Evolutionary conservation across 2,888 invertebrate genomes (phyloP).

Genomic region (Tetragnatha montana): DNA sequence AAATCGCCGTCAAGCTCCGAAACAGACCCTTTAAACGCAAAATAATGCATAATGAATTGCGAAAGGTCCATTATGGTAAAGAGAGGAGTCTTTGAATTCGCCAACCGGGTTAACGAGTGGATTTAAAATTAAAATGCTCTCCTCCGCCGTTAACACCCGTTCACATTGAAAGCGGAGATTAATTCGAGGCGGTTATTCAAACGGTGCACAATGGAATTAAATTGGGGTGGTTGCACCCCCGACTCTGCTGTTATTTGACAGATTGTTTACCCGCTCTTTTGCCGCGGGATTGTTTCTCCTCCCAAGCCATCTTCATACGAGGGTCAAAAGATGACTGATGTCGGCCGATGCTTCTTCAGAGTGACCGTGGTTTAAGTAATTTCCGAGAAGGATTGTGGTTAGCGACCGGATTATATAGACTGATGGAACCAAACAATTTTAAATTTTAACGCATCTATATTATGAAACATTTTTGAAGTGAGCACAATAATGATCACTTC

Average conservation of each 20-base stretch:
- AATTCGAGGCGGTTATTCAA: slow-evolving; percentile 68
- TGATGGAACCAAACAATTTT: no score
- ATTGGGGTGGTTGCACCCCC: slow-evolving; percentile 39
- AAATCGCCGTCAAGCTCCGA: slow-evolving; percentile 30
- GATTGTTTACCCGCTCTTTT: slow-evolving; percentile 21
- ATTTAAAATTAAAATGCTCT: slow-evolving; percentile 53
- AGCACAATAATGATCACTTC: no score
- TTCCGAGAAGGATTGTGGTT: no score
- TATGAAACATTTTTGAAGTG: no score
- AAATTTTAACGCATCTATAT: no score
- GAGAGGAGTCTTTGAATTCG: slow-evolving; percentile 25
- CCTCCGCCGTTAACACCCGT: slow-evolving; percentile 57
- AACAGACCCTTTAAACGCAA: not conserved
- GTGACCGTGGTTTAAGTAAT: no score
- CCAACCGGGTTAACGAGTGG: slow-evolving; percentile 58
- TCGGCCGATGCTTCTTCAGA: no score
- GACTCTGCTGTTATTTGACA: slow-evolving; percentile 57
- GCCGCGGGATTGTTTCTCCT: no score
- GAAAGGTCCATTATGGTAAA: slow-evolving; percentile 33
- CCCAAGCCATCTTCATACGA: no score
- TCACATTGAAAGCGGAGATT: slow-evolving; percentile 62
- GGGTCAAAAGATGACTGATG: no score
- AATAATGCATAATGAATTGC: slow-evolving; percentile 31
- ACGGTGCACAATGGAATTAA: slow-evolving; percentile 65
- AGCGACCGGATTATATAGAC: no score